Base-by-base conservation (phyloP, 92 coral and sea anemone species). In the Bergia puertoricense region DNA sequence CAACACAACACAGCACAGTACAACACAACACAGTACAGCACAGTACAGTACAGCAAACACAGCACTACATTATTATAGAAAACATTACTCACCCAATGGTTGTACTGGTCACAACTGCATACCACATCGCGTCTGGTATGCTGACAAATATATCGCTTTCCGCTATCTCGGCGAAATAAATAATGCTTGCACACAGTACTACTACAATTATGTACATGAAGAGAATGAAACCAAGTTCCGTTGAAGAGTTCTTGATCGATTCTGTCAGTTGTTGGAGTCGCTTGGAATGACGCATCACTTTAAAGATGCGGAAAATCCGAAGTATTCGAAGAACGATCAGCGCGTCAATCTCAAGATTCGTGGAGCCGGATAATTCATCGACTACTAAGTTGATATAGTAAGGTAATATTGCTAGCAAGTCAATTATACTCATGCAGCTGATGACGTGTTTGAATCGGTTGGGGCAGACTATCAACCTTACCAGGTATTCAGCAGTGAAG, bases 51-150 rank as follows among this genome's bases (percentile, higher is more conserved):
- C 54, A 48, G 15, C 57, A 11, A 54, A 8, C 59, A 54, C 59
- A 54, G 14, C 54, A 62, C 8, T 18, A 18, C 13, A 86, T 20
- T 30, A 67, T 39, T 22, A 43, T n/a, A 67, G 13, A 45, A 5
- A 39, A 38, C 46, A 2, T 6, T 45, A 84, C 96, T 69, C 80
- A 95, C 98, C 98, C 98, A 15, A 95, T 91, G 3, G 98, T 95
- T 14, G 98, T 95, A 37, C 96, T 93, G 13, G 98, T 95, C 16
- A 95, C 91, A 18, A 93, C 96, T n/a, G 98, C 96, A 68, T 95
- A 95, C 98, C 98, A 95, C 94, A 95, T 95, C 37, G 94, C 93
- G 50, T 95, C 93, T n/a, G 98, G 98, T 62, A 95, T 95, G 85
- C 98, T 95, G 51, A 90, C 78, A 81, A 93, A 95, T 76, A 91